Conservation (phyloP, 2,113 vertebrate species). For the Eulemur rufifrons region DNA sequence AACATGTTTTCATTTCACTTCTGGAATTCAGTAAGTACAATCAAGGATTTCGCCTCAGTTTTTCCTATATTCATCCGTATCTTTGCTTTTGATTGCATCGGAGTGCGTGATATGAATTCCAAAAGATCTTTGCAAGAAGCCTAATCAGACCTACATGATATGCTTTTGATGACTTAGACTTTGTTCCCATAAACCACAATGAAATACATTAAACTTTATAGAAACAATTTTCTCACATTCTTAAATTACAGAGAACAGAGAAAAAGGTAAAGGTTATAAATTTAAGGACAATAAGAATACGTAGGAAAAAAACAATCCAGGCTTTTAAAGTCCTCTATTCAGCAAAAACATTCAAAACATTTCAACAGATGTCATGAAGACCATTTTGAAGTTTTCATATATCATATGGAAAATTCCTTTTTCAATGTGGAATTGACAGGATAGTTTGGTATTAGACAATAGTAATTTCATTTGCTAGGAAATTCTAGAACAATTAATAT, state of each 20-base stretch:
- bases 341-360: not conserved
- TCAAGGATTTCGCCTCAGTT: not conserved
- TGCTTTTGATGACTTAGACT: conserved; percentile 28
- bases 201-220: not conserved
- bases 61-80: not conserved
- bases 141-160: not conserved
- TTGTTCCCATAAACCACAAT: not conserved
- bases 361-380: not conserved
- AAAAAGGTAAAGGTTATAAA: conserved; percentile 27
- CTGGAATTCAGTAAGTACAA: not conserved
- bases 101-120: not conserved
- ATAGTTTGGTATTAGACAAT: not conserved
- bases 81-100: not conserved
- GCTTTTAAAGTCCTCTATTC: not conserved
- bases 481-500: conserved; percentile 34
- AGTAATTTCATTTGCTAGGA: not conserved
- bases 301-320: not conserved
- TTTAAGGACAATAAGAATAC: conserved; percentile 34
- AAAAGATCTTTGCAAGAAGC: not conserved
- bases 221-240: not conserved
- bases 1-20: not conserved
- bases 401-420: not conserved
- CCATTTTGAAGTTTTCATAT: conserved; percentile 33
- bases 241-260: conserved; percentile 32
- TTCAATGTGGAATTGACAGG: not conserved